phyloP scores from a whole-genome alignment of 2,888 invertebrate genomes.

The Aphelenchoides bicaudatus region DNA sequence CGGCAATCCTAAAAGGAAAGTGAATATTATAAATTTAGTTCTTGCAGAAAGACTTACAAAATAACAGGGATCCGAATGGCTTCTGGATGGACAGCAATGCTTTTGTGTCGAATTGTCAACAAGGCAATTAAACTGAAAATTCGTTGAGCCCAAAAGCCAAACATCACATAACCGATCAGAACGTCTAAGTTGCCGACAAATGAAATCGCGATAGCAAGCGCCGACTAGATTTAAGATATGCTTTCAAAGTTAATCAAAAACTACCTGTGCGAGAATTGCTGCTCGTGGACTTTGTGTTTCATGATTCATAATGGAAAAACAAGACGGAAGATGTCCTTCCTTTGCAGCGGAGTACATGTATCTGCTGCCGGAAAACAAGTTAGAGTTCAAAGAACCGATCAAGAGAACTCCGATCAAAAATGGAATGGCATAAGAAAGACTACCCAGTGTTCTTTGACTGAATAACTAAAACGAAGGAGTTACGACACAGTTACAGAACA shows the following conservation, averaged over 20 bases:
- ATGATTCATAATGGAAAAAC: constrained; percentile 53
- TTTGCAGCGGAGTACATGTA: constrained; percentile 59
- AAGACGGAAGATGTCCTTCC: constrained; percentile 57
- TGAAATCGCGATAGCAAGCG: constrained; percentile 52
- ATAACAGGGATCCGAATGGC: constrained; percentile 52
- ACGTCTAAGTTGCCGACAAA: constrained; percentile 57
- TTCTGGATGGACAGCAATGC: constrained; percentile 57
- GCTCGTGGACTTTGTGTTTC: constrained; percentile 54
- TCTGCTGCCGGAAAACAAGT: constrained; percentile 55
- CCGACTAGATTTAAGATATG: constrained; percentile 39
- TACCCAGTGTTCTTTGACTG: constrained; percentile 54
- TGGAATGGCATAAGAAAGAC: constrained; percentile 53
- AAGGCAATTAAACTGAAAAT: constrained; percentile 52
- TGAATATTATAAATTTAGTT: not conserved
- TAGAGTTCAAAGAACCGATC: constrained; percentile 58
- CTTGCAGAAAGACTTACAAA: too few species aligned
- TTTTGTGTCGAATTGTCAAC: constrained; percentile 49
- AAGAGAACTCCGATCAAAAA: constrained; percentile 58
- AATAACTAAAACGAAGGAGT: constrained; percentile 44
- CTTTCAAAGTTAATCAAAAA: too few species aligned
- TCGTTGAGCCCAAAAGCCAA: constrained; percentile 60
- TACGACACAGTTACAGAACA: not conserved
- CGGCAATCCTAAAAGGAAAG: constrained; percentile 28
- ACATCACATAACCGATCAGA: constrained; percentile 57
- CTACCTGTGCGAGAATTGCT: constrained; percentile 54